Conservation (phyloP, 1,140 invertebrate genomes). For the Anagrus nilaparvatae region DNA sequence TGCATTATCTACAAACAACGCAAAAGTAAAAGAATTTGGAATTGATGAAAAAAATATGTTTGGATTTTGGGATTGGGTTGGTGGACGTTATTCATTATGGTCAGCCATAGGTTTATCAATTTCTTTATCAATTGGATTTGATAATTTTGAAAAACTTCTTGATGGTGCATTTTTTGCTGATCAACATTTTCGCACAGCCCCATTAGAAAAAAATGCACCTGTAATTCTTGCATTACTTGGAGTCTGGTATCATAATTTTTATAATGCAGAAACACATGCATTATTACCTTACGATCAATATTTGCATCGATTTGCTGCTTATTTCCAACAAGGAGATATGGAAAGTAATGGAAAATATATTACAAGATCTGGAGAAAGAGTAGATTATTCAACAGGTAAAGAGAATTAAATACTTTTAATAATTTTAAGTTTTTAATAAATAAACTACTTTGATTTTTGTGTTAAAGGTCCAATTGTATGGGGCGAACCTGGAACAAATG, state of each 20-base stretch:
- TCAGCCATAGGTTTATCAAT: constrained; percentile 98
- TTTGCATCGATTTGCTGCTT: constrained; percentile 95
- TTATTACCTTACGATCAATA: constrained; percentile 98
- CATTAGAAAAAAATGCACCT: constrained; percentile 89
- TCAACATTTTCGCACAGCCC: constrained; percentile 81
- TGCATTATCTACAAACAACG: constrained; percentile 89
- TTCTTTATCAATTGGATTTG: constrained; percentile 84
- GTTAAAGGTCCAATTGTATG: constrained; percentile 50
- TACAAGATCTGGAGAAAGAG: constrained; percentile 63
- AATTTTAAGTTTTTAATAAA: constrained; percentile 1
- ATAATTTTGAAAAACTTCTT: constrained; percentile 90
- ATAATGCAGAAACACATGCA: constrained; percentile 89
- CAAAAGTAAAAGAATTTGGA: constrained; percentile 92
- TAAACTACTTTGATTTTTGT: constrained; percentile 8
- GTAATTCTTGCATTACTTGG: constrained; percentile 90
- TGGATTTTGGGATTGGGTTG: constrained; percentile 99
- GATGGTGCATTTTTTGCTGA: constrained; percentile 91
- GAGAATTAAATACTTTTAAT: constrained; percentile 5
- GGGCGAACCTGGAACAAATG: constrained; percentile 98
- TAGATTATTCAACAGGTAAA: constrained; percentile 72
- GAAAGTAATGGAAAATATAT: constrained; percentile 98
- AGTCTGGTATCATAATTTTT: constrained; percentile 95
- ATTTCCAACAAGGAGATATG: constrained; percentile 99
- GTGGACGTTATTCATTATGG: constrained; percentile 95
- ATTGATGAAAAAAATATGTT: constrained; percentile 98